Evolutionary conservation across 2,797 vertebrate genomes (phyloP), one percentile per base, ranked within the genome.

Genomic region (Ibycter americanus): DNA sequence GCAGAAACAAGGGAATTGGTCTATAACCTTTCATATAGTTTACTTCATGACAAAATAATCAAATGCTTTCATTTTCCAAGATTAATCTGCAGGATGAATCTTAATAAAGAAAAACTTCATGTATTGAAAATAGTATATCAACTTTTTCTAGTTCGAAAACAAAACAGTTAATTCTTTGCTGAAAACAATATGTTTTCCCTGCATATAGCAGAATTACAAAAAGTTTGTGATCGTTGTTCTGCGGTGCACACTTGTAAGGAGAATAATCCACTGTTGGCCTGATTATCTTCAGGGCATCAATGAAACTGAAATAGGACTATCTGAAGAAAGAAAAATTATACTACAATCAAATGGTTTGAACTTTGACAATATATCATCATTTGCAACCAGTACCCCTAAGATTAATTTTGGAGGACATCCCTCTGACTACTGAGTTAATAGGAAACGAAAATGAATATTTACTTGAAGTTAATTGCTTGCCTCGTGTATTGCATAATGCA

Each of bases 391-490:
- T 40, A 76, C 16, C 52, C 56, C 21, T 27, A 87, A 73, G 73
- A 90, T 85, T 95, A 96, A 94, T 91, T 95, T 93, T 91, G 38
- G 72, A 96, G 36, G 54, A 88, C 21, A 68, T 83, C 20, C 49
- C 32, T 92, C 58, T 92, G 65, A 89, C 66, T 93, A 82, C 56
- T 79, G 54, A 94, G 42, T 90, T 96, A 96, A 96, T 95, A 47
- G 83, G 47, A 96, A 97, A 90, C 54, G 34, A 94, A 95, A 97
- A 96, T 93, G 9, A 95, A 40, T 97, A 94, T 97, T 97, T 97
- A 85, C 92, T 86, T 86, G 88, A 88, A 95, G 83, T 91, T 96
- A 96, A 93, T 94, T 96, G 80, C 93, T 96, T 95, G 65, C 61
- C 49, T 93, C 65, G 34, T 81, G 49, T 73, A 93, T 58, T 94